Evolutionary conservation across 2,113 vertebrate genomes (phyloP).

Genomic region (Carettochelys insculpta): DNA sequence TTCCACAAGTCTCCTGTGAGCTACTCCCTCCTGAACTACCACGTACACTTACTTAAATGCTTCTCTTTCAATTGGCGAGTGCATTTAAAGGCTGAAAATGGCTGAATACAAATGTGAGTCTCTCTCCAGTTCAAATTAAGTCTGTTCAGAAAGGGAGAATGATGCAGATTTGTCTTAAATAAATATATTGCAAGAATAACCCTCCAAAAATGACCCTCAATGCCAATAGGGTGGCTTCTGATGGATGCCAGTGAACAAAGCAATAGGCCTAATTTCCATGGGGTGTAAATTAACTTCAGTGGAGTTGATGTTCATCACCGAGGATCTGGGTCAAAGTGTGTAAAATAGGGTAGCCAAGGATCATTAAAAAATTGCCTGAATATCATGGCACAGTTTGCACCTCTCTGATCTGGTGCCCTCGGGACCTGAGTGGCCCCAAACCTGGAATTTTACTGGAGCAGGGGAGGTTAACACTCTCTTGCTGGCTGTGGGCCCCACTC

Average conservation of each 20-base stretch:
- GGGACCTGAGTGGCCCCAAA: no score
- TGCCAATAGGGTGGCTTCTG: rapidly evolving
- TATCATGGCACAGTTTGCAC: no score
- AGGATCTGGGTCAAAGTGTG: background rate
- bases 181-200: background rate
- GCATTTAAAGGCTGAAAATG: background rate
- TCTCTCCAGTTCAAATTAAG: background rate
- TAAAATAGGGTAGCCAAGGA: background rate
- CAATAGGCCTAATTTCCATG: background rate
- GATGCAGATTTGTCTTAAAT: rapidly evolving
- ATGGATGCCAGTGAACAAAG: background rate
- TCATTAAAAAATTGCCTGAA: background rate
- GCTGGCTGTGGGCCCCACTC: no score
- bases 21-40: background rate
- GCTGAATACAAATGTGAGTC: background rate
- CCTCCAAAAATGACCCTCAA: rapidly evolving
- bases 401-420: no score
- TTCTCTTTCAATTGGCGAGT: rapidly evolving
- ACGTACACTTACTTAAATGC: background rate
- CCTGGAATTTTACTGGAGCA: no score
- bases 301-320: background rate
- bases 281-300: background rate
- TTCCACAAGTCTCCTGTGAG: background rate
- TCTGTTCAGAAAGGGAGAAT: background rate
- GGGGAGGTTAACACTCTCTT: no score